Base-by-base conservation (phyloP, 2,797 vertebrate species). In the Sebastes diploproa region DNA sequence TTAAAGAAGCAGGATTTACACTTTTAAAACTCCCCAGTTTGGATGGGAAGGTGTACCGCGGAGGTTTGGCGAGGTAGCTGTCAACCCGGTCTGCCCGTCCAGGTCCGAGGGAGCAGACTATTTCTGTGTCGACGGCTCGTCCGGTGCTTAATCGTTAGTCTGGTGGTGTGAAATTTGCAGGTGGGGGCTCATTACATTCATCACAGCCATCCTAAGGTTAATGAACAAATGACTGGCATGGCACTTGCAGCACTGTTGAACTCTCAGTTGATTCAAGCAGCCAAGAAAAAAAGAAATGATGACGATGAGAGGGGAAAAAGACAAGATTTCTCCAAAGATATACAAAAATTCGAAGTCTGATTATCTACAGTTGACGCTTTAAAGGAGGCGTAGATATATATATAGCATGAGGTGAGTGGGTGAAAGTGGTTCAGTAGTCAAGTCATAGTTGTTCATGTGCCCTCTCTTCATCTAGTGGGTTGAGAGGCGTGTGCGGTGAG, bases 351-450 rank as follows among this genome's bases (percentile, higher is more conserved):
- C n/a, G 34, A 23, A 56, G 72, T 89, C 69, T 65, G 68, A 78
- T 81, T 85, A 82, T 83, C 83, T 87, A 90, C 75, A 89, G 67
- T 61, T 62, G 68, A 82, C 68, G 73, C 78, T 89, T 88, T 71
- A 80, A 84, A 80, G 81, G 76, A 82, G 76, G 72, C 36, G 52
- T 78, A 50, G 6, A 67, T 73, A 87, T 34, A 62, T 72, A 86
- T 34, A 60, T 72, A 89, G 74, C 42, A 83, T 75, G 80, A 89
- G 58, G 80, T 78, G 88, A 80, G 84, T 46, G 36, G 71, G 80
- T 83, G 86, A 80, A 72, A 87, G 79, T 80, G 84, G 70, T 92
- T 93, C 90, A 91, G 91, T 92, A 92, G 90, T 94, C 79, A 86
- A 91, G 89, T 91, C 85, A 46, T 80, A 42, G 25, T 62, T 14